These are phyloP conservation scores for Berghia stephanieae DNA, from an alignment of 1,140 invertebrate species.

Conservation along the genomic window DNA sequence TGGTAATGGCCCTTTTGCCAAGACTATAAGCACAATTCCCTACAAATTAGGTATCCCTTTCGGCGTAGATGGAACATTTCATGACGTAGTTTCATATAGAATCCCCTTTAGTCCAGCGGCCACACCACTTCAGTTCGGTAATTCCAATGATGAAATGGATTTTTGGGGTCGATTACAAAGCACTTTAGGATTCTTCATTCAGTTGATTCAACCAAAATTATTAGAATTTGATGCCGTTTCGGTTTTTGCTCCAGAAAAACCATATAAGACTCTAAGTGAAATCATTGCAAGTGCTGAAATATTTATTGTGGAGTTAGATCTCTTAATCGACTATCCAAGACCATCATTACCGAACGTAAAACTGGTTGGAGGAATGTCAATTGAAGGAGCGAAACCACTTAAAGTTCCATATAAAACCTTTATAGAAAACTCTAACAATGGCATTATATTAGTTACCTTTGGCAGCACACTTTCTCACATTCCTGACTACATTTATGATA, in stretches of 20 bases:
- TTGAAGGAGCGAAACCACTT: conserved; percentile 29
- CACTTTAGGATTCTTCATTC: not conserved
- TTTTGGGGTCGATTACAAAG: conserved; percentile 19
- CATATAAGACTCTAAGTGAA: conserved; percentile 12
- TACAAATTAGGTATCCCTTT: conserved; percentile 36
- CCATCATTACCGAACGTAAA: conserved; percentile 42
- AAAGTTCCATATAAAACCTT: conserved; percentile 26
- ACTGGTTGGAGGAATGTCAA: conserved; percentile 41
- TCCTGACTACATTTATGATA: conserved; percentile 22
- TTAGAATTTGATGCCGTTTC: not conserved
- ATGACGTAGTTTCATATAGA: not conserved
- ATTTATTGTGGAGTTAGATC: conserved; percentile 40
- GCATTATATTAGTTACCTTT: conserved; percentile 41
- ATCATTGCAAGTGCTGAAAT: conserved; percentile 27
- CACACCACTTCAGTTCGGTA: not conserved
- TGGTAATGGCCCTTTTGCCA: conserved; percentile 17
- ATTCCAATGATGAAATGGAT: conserved; percentile 16
- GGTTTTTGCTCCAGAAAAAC: conserved; percentile 27
- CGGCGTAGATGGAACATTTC: conserved; percentile 14
- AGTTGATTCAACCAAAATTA: not conserved
- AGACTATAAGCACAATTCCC: conserved; percentile 26
- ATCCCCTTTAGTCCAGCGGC: conserved; percentile 21
- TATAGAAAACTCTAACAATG: conserved; percentile 28
- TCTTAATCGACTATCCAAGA: conserved; percentile 40
- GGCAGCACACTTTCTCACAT: conserved; percentile 31